Conservation (phyloP, 92 coral and sea anemone genomes). For the Palythoa heliodiscus region DNA sequence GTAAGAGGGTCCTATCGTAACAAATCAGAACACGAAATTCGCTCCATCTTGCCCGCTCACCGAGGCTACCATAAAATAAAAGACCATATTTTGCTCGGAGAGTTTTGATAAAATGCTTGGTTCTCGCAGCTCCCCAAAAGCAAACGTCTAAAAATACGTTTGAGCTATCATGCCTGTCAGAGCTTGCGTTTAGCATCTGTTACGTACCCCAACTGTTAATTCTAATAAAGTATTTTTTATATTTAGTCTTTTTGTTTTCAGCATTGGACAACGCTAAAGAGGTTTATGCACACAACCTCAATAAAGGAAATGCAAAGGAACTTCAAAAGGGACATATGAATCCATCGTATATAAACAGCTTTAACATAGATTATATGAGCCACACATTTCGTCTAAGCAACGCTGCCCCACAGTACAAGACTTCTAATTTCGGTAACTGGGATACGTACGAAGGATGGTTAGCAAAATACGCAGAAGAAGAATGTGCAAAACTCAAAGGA, state of each 20-base stretch:
- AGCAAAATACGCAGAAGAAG: background rate
- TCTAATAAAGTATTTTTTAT: background rate
- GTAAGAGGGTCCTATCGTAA: too few relatives aligned
- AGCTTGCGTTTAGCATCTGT: too few relatives aligned
- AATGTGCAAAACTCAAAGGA: background rate
- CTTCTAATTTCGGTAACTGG: background rate
- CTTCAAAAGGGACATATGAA: conserved; percentile 12
- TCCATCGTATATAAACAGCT: conserved; percentile 16
- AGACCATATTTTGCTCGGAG: too few relatives aligned
- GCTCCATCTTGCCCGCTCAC: too few relatives aligned
- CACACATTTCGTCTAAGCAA: background rate
- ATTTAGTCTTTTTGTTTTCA: background rate
- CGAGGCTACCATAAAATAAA: too few relatives aligned
- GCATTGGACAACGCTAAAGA: background rate
- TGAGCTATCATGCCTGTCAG: too few relatives aligned
- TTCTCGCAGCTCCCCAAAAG: too few relatives aligned
- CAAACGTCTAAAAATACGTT: too few relatives aligned
- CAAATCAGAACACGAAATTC: too few relatives aligned
- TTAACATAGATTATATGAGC: background rate
- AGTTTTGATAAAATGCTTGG: too few relatives aligned
- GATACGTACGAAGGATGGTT: background rate
- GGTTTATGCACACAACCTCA: background rate
- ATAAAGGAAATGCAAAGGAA: background rate
- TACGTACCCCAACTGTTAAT: too few relatives aligned
- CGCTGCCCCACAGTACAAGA: conserved; percentile 16